Percentiles rank a stretch among this genome's conserved stretches.
phyloP scores from a whole-genome alignment of 2,113 vertebrate genomes.

The Steatornis caripensis region DNA sequence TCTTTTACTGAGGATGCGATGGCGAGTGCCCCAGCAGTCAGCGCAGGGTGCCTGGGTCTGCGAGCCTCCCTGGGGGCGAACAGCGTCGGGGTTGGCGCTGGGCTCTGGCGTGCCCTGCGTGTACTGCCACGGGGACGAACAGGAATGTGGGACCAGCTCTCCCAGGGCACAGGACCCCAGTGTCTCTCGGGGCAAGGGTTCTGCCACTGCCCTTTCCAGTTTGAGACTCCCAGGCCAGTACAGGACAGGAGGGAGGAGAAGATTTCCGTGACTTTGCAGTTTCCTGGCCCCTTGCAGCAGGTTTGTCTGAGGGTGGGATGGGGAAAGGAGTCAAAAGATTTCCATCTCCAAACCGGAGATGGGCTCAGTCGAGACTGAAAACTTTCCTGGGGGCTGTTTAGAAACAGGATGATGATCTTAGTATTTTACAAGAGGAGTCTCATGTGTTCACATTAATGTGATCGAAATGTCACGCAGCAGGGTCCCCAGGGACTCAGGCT shows the following conservation, averaged over 20 bases:
- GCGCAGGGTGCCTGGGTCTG: background rate
- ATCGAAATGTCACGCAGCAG: background rate
- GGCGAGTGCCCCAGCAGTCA: background rate
- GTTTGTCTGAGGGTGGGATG: background rate
- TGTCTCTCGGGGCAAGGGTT: background rate
- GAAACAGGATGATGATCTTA: background rate
- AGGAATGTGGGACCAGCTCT: background rate
- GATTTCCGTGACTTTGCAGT: background rate
- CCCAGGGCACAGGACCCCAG: fast-evolving
- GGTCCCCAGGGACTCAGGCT: background rate
- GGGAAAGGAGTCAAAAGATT: background rate
- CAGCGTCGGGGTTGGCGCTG: background rate
- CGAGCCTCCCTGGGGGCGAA: fast-evolving
- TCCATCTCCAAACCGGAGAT: background rate
- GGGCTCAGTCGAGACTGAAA: background rate
- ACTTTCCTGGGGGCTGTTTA: background rate
- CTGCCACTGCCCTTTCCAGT: background rate
- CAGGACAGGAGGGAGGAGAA: background rate
- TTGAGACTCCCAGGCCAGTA: background rate
- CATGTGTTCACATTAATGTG: background rate
- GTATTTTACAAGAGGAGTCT: background rate
- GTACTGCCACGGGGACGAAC: background rate
- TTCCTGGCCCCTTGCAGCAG: background rate
- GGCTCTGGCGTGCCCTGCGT: background rate
- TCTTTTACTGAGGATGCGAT: background rate